Base-by-base conservation (phyloP, 1,140 invertebrate species). In the Musca vetustissima region DNA sequence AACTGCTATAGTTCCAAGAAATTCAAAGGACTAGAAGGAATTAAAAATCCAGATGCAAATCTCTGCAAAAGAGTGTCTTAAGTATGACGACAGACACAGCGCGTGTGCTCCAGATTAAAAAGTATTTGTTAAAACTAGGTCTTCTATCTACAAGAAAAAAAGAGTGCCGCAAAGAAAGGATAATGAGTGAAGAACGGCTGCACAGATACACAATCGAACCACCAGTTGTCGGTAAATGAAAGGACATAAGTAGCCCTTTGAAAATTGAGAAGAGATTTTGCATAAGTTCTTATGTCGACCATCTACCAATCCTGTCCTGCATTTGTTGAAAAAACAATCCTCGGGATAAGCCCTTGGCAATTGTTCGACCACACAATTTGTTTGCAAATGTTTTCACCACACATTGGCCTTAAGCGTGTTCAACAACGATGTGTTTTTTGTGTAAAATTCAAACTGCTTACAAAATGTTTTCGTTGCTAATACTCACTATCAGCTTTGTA, bases 31-130 rank as follows among this genome's bases (percentile, higher is more conserved):
- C 13, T 8, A 43, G 36, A 43, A 43, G n/a, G n/a, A n/a, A n/a
- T n/a, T 52, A 21, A 19, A 57, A 28, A 57, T 28, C 24, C 53
- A 57, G 53, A 57, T 57, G 53, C 53, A 57, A 57, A 57, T 57
- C 53, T n/a, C 28, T 57, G n/a, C n/a, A 28, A 57, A 15, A 22
- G 21, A 52, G n/a, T 19, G 25, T 43, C 36, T 43, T 43, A 28
- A 57, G 25, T 15, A 57, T 57, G 25, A 28, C 53, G 19, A 52
- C 0, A 52, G 21, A 52, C 21, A 57, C 24, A 57, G 53, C 53
- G 53, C 53, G 53, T 57, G 53, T 57, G 53, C 53, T 57, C 53
- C n/a, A 57, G 53, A 57, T 57, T 57, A 57, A 28, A 57, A 57
- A 57, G 53, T 57, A 57, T 57, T 57, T 57, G 53, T 32, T 57